phyloP scores from a whole-genome alignment of 2,888 invertebrate species.

The Vanessa cardui region DNA sequence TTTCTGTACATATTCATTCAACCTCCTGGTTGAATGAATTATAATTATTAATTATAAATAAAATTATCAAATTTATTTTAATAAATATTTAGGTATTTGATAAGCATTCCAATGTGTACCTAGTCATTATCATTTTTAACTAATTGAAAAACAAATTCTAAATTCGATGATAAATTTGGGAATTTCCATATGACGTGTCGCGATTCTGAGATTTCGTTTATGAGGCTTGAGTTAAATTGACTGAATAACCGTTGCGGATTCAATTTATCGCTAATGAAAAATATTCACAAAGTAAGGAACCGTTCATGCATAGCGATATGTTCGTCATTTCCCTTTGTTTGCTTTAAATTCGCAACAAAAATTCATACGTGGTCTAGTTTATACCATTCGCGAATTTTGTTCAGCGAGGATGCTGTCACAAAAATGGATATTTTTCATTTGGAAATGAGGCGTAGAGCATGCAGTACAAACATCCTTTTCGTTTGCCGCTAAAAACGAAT shows the following conservation, averaged over 20 bases:
- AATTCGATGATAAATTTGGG: background rate
- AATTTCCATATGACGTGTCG: constrained; percentile 10
- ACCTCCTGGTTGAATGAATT: no score
- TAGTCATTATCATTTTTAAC: background rate
- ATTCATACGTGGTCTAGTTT: constrained; percentile 41
- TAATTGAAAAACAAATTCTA: background rate
- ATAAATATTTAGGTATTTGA: no score
- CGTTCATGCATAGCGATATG: constrained; percentile 54
- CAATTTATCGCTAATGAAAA: constrained; percentile 51
- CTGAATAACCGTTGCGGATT: constrained; percentile 14
- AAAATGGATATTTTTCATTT: constrained; percentile 25
- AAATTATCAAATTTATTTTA: no score
- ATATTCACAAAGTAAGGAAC: constrained; percentile 51
- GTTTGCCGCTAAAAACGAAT: constrained; percentile 16
- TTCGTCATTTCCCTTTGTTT: constrained; percentile 46
- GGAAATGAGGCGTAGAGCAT: constrained; percentile 22
- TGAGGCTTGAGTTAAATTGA: background rate
- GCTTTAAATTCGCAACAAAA: constrained; percentile 51
- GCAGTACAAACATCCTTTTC: constrained; percentile 16
- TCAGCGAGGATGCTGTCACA: constrained; percentile 21
- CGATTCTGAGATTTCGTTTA: background rate
- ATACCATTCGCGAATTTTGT: constrained; percentile 16
- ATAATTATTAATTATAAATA: no score
- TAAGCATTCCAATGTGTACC: background rate
- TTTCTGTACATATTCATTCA: no score